These are phyloP conservation scores for Bungarus multicinctus DNA, from an alignment of 2,113 vertebrate species.

Conservation along the genomic window DNA sequence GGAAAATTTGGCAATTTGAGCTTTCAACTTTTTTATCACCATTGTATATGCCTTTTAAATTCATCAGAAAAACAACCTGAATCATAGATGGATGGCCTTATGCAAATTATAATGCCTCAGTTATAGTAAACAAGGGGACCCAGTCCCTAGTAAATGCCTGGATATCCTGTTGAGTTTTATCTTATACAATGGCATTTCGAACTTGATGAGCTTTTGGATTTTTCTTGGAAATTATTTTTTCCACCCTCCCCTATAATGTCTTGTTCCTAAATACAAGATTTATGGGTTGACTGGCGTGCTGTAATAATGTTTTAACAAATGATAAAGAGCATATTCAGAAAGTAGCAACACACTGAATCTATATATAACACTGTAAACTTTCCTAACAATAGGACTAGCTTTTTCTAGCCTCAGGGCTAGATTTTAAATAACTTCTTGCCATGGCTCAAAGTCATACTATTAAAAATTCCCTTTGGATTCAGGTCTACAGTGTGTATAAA, in stretches of 20 bases:
- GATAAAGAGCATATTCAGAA: constrained; percentile 49
- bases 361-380: constrained; percentile 66
- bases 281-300: constrained; percentile 22
- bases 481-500: constrained; percentile 39
- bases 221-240: constrained; percentile 35
- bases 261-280: constrained; percentile 44
- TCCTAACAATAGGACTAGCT: constrained; percentile 49
- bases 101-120: constrained; percentile 35
- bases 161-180: background rate
- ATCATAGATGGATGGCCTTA: constrained; percentile 18
- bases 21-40: constrained; percentile 48
- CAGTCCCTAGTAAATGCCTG: constrained; percentile 38
- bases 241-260: background rate
- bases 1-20: constrained; percentile 69
- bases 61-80: constrained; percentile 15
- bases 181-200: background rate
- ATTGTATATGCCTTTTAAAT: constrained; percentile 41
- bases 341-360: constrained; percentile 67
- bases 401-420: constrained; percentile 42
- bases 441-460: constrained; percentile 53
- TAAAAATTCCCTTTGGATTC: constrained; percentile 58
- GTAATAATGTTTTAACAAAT: constrained; percentile 49
- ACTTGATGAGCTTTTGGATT: constrained; percentile 39
- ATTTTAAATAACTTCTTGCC: constrained; percentile 30
- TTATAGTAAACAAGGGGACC: constrained; percentile 43